Conservation (phyloP, 1,140 invertebrate genomes). For the Leptestheria dahalacensis region DNA sequence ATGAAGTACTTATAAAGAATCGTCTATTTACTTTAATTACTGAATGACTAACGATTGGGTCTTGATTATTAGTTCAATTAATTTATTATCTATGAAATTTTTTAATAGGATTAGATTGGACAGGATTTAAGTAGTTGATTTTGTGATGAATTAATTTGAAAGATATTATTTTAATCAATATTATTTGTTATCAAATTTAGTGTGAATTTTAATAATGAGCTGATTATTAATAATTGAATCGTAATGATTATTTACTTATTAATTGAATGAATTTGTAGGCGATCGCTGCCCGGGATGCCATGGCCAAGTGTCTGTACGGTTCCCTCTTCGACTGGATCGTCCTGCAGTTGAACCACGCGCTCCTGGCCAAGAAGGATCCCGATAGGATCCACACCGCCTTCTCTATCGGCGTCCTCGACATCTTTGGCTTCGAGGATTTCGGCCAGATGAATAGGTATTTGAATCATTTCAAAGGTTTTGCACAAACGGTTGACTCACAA, state of each 20-base stretch:
- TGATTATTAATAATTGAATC: not conserved
- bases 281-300: slow-evolving; percentile 80
- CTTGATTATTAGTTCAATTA: not conserved
- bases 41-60: not conserved
- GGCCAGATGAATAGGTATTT: slow-evolving; percentile 45
- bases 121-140: too few relatives aligned
- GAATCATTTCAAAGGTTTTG: not conserved
- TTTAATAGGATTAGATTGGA: too few relatives aligned
- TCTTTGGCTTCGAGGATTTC: slow-evolving; percentile 94
- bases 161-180: too few relatives aligned
- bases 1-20: too few relatives aligned
- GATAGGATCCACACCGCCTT: slow-evolving; percentile 57
- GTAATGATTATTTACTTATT: not conserved
- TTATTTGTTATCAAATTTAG: not conserved
- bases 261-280: slow-evolving; percentile 42
- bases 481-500: too few relatives aligned
- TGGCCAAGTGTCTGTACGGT: slow-evolving; percentile 94
- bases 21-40: too few relatives aligned
- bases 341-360: slow-evolving; percentile 70
- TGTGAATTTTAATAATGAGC: not conserved
- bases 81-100: not conserved
- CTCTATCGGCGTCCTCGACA: slow-evolving; percentile 87
- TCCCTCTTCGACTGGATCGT: slow-evolving; percentile 97
- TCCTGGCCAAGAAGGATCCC: slow-evolving; percentile 67
- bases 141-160: too few relatives aligned